Conservation (phyloP, 2,113 vertebrate genomes). For the Benitochromis conjunctus region DNA sequence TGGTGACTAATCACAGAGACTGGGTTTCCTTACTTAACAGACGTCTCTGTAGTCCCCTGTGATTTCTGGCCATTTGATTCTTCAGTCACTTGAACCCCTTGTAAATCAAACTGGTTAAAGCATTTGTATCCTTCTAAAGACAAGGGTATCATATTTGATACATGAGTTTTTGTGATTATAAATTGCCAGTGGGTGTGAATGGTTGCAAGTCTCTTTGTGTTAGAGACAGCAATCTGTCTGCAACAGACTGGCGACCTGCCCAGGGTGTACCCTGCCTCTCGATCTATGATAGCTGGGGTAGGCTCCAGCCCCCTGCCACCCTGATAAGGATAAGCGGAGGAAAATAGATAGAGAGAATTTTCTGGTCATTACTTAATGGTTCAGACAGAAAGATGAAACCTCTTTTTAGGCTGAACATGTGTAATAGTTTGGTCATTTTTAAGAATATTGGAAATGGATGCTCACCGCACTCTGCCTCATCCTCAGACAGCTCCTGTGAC, state of each 20-base stretch:
- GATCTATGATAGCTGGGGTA: background rate
- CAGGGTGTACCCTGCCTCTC: background rate
- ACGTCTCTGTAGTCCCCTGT: background rate
- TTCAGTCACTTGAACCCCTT: background rate
- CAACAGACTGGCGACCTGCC: no score
- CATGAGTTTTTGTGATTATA: background rate
- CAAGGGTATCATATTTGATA: background rate
- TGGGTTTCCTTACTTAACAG: background rate
- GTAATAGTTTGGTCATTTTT: background rate
- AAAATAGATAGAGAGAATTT: accelerated
- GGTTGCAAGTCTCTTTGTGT: background rate
- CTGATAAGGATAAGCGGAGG: background rate
- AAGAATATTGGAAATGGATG: background rate
- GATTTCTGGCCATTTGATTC: background rate
- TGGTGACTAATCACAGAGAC: background rate
- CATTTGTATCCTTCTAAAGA: background rate
- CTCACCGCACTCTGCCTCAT: conserved; percentile 33
- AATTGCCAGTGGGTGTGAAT: background rate
- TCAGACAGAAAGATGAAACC: background rate
- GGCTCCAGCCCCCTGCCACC: accelerated
- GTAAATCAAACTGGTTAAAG: background rate
- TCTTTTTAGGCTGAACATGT: background rate
- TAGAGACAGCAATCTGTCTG: background rate
- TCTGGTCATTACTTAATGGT: background rate
- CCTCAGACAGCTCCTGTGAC: background rate